These are phyloP conservation scores for Agrypnia vestita DNA, from an alignment of 1,140 invertebrate genomes.

Conservation along the genomic window DNA sequence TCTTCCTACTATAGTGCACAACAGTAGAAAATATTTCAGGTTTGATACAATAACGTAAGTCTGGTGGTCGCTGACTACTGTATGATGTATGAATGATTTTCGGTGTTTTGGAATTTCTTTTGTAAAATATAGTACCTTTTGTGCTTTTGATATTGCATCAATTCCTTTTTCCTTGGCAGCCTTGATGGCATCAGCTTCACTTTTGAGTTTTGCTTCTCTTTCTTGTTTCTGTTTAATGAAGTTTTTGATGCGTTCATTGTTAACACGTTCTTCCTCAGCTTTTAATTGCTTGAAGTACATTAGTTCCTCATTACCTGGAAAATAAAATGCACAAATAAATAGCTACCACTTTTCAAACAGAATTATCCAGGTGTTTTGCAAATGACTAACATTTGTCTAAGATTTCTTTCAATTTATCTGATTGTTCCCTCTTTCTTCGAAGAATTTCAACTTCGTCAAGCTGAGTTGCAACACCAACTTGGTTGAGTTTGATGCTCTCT, in stretches of 20 bases:
- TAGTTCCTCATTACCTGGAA: constrained; percentile 68
- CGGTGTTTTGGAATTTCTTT: neutral
- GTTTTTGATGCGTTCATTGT: constrained; percentile 66
- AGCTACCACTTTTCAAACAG: neutral
- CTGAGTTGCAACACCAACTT: constrained; percentile 69
- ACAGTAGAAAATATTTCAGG: neutral
- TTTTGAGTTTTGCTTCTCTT: constrained; percentile 65
- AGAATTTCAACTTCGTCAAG: constrained; percentile 69
- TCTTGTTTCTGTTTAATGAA: constrained; percentile 68
- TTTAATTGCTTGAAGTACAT: constrained; percentile 69
- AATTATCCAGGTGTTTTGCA: neutral
- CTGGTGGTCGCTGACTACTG: too few species aligned
- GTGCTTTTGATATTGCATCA: constrained; percentile 69
- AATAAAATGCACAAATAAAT: constrained; percentile 11
- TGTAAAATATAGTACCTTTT: constrained; percentile 64
- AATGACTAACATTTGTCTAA: constrained; percentile 66
- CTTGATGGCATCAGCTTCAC: constrained; percentile 66
- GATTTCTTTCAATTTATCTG: constrained; percentile 67
- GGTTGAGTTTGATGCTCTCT: constrained; percentile 77
- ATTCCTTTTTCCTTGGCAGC: constrained; percentile 70
- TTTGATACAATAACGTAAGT: too few species aligned
- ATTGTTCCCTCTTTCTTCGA: constrained; percentile 66
- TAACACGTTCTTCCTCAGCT: constrained; percentile 69
- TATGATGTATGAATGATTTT: too few species aligned
- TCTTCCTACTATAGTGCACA: too few species aligned